Percentiles rank a stretch among this genome's conserved stretches.
Evolutionary conservation across 2,113 vertebrate genomes (phyloP).

Genomic region (Felis chaus): DNA sequence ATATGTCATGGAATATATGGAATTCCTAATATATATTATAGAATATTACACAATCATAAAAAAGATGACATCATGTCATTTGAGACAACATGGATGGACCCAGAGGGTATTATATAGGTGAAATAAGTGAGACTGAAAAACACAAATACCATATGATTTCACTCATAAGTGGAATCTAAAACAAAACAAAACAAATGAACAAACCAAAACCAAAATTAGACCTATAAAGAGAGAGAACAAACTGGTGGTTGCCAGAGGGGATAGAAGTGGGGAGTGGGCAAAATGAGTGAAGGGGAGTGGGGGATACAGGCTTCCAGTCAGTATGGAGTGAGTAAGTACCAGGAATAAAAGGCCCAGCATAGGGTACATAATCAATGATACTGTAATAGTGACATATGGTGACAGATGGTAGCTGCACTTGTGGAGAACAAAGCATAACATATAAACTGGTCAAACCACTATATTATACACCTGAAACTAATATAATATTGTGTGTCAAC

Average conservation of each 20-base stretch:
- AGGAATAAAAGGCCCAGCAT: not conserved
- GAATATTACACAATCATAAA: not conserved
- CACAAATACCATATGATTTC: not conserved
- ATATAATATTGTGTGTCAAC: not conserved
- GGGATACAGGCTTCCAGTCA: not conserved
- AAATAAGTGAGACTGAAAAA: not conserved
- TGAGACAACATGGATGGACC: not conserved
- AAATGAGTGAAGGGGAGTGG: not conserved
- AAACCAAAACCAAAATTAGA: not conserved
- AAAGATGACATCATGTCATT: not conserved
- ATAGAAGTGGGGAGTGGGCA: not conserved
- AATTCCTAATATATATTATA: too few relatives aligned
- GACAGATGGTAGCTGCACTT: not conserved
- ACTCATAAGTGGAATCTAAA: not conserved
- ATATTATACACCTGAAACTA: not conserved
- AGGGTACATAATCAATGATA: not conserved
- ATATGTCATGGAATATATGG: too few relatives aligned
- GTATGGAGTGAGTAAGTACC: not conserved
- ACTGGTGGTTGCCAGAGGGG: not conserved
- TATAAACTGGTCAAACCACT: not conserved
- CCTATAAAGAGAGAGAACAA: not conserved
- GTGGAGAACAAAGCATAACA: not conserved
- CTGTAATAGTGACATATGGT: not conserved
- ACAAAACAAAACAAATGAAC: not conserved
- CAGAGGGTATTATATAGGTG: not conserved